Conservation (phyloP, 2,113 vertebrate genomes). For the Accipiter virgatus region DNA sequence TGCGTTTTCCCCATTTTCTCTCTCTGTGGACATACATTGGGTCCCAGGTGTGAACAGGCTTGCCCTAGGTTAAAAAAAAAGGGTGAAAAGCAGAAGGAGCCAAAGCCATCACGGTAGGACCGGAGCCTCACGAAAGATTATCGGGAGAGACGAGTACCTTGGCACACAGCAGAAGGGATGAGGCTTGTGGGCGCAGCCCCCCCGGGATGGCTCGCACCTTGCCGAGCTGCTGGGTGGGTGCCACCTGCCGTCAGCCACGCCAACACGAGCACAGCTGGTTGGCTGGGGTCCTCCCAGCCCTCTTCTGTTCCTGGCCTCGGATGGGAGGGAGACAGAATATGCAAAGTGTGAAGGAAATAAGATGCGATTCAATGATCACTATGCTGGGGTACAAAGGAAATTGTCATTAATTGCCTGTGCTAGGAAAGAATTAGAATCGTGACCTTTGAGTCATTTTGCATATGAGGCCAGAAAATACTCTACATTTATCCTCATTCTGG, state of each 20-base stretch:
- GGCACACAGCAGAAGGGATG: too few species aligned
- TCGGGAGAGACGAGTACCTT: background rate
- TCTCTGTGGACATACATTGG: background rate
- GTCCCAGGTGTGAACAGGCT: background rate
- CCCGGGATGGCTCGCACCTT: fast-evolving
- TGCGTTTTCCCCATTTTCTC: background rate
- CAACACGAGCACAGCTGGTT: background rate
- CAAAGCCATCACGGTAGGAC: background rate
- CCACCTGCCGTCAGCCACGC: fast-evolving
- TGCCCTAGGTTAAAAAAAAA: background rate
- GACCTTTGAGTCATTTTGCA: background rate
- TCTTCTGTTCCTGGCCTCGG: background rate
- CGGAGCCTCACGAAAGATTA: background rate
- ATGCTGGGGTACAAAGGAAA: background rate
- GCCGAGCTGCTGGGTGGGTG: fast-evolving
- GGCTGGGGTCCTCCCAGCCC: background rate
- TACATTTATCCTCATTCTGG: background rate
- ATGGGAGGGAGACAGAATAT: background rate
- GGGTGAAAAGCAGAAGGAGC: background rate
- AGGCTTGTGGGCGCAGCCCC: background rate
- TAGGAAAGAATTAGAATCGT: background rate
- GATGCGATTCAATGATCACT: background rate
- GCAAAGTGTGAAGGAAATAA: background rate
- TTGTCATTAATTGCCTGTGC: background rate
- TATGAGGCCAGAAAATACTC: background rate